Percentiles rank a stretch among this genome's conserved stretches.
Evolutionary conservation across 2,113 vertebrate genomes (phyloP).

Genomic region (Baryphthengus martii): DNA sequence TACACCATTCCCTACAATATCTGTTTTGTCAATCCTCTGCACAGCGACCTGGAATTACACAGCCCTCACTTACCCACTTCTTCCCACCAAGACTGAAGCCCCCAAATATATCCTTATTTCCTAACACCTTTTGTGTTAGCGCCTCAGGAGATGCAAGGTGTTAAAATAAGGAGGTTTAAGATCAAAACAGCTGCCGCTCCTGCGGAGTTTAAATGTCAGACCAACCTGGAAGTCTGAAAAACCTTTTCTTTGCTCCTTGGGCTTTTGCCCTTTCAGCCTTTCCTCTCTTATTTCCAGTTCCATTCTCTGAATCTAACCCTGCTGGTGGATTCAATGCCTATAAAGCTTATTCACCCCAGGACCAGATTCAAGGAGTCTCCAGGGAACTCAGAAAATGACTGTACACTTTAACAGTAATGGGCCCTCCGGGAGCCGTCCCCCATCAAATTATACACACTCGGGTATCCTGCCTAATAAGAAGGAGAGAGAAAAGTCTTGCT

Average conservation of each 20-base stretch:
- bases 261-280: constrained; percentile 71
- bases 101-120: background rate
- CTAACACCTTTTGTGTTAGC: background rate
- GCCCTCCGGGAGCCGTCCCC: constrained; percentile 29
- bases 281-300: constrained; percentile 27
- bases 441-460: background rate
- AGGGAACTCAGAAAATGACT: constrained; percentile 35
- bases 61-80: background rate
- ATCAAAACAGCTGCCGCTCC: constrained; percentile 55
- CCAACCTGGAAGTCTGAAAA: constrained; percentile 35
- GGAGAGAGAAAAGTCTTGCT: constrained; percentile 49
- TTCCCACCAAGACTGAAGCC: background rate
- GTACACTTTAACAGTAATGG: constrained; percentile 40
- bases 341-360: constrained; percentile 55
- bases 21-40: background rate
- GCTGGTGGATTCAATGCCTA: constrained; percentile 52
- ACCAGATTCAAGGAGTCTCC: constrained; percentile 28
- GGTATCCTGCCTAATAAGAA: constrained; percentile 44
- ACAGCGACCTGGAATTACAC: background rate
- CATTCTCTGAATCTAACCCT: constrained; percentile 66
- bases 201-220: constrained; percentile 75
- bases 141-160: background rate
- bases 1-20: background rate
- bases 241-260: constrained; percentile 65
- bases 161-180: constrained; percentile 64